phyloP scores from a whole-genome alignment of 2,888 invertebrate genomes.

The Blastobasis adustella region DNA sequence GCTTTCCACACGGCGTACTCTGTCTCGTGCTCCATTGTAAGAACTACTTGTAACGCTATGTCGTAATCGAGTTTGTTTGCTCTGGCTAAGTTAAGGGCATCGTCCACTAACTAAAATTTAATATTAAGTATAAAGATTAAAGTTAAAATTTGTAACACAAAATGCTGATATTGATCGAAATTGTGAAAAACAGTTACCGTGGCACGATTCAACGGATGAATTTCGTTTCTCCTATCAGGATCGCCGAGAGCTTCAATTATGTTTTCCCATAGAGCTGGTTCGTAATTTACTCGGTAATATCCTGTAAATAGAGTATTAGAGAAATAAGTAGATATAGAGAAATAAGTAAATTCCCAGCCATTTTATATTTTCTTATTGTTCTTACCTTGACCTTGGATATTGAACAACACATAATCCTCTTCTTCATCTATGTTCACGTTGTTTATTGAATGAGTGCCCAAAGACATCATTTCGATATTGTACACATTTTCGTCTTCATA shows the following conservation, averaged over 20 bases:
- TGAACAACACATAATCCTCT: constrained; percentile 54
- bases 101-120: constrained; percentile 79
- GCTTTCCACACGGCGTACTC: constrained; percentile 85
- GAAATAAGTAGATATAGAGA: neutral
- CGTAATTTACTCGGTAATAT: constrained; percentile 83
- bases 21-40: constrained; percentile 80
- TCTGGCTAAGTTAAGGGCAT: constrained; percentile 81
- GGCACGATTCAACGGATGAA: constrained; percentile 82
- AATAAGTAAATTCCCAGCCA: neutral
- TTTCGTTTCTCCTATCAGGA: constrained; percentile 69
- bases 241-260: constrained; percentile 72
- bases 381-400: constrained; percentile 60
- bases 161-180: neutral
- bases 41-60: constrained; percentile 78
- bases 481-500: constrained; percentile 38
- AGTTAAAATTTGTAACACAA: neutral
- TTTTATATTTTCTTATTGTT: neutral
- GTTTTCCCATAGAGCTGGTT: constrained; percentile 77
- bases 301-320: constrained; percentile 33
- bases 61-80: constrained; percentile 78
- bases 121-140: neutral
- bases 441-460: constrained; percentile 16
- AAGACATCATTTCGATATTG: constrained; percentile 32
- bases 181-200: constrained; percentile 37
- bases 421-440: constrained; percentile 37